Evolutionary conservation across 2,888 invertebrate species (phyloP).

Genomic region (Zeuzera pyrina): DNA sequence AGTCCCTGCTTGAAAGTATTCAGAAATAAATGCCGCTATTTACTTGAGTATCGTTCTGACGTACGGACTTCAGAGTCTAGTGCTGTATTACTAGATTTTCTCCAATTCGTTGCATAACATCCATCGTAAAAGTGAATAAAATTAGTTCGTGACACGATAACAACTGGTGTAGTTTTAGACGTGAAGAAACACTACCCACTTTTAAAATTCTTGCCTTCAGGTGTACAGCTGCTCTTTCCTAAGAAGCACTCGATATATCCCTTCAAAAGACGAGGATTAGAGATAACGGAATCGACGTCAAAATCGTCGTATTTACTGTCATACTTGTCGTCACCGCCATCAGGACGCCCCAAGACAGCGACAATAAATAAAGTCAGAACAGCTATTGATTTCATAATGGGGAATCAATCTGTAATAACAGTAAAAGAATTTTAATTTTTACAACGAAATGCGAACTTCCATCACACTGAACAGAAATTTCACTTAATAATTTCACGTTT

Average conservation of each 20-base stretch:
- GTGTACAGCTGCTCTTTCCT: conserved; percentile 31
- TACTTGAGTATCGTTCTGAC: too few relatives aligned
- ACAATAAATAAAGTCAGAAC: conserved; percentile 20
- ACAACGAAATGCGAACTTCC: too few relatives aligned
- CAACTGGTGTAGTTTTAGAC: too few relatives aligned
- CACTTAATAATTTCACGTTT: too few relatives aligned
- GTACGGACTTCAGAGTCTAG: too few relatives aligned
- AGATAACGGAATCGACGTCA: conserved; percentile 23
- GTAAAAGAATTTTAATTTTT: background rate
- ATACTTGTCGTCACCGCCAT: conserved; percentile 16
- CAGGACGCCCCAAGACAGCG: conserved; percentile 22
- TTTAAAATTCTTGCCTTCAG: conserved; percentile 33
- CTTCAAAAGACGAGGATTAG: conserved; percentile 24
- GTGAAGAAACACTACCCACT: conserved; percentile 22
- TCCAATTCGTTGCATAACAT: too few relatives aligned
- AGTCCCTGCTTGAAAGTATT: too few relatives aligned
- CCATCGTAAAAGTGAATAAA: too few relatives aligned
- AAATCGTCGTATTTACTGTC: conserved; percentile 31
- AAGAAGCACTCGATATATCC: conserved; percentile 27
- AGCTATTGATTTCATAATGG: conserved; percentile 29
- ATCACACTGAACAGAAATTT: too few relatives aligned
- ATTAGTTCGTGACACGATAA: too few relatives aligned
- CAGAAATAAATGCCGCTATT: too few relatives aligned
- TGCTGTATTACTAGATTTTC: too few relatives aligned
- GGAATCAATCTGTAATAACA: background rate